Conservation (phyloP, 2,888 invertebrate species). For the Sarcophaga caerulescens region DNA sequence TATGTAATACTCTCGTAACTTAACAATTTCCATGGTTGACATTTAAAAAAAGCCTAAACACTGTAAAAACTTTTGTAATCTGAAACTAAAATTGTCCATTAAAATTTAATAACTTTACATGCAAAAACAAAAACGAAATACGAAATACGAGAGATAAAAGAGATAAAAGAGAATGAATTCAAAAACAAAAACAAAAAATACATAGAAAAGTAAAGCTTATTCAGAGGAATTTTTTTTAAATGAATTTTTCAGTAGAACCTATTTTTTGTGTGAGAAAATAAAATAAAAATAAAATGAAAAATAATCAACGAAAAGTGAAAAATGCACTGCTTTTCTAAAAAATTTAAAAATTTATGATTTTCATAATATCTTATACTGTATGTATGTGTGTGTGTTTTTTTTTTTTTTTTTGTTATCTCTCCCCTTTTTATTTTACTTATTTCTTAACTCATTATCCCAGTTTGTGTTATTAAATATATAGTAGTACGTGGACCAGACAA, state of each 20-base stretch:
- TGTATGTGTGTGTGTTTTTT: too few species aligned
- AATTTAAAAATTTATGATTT: conserved; percentile 45
- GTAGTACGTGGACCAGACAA: not conserved
- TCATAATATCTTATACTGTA: conserved; percentile 25
- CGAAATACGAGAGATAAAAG: too few species aligned
- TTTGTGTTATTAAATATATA: not conserved
- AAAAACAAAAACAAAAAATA: not conserved
- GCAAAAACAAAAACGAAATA: not conserved
- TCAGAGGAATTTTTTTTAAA: conserved; percentile 16
- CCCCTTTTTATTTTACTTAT: conserved; percentile 2
- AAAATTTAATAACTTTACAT: conserved; percentile 34
- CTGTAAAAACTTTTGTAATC: conserved; percentile 12
- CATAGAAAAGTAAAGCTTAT: not conserved
- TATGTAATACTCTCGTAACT: not conserved
- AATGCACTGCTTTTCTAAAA: too few species aligned
- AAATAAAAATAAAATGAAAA: too few species aligned
- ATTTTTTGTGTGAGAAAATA: too few species aligned
- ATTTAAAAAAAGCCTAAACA: conserved; percentile 22
- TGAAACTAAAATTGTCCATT: conserved; percentile 24
- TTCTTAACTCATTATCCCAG: not conserved
- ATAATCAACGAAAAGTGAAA: too few species aligned
- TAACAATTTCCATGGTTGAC: conserved; percentile 21
- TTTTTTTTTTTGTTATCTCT: conserved; percentile 2
- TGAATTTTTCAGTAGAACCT: not conserved
- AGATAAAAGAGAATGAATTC: too few species aligned